Base-by-base conservation (phyloP, 1,140 invertebrate genomes). In the Lithobius niger region DNA sequence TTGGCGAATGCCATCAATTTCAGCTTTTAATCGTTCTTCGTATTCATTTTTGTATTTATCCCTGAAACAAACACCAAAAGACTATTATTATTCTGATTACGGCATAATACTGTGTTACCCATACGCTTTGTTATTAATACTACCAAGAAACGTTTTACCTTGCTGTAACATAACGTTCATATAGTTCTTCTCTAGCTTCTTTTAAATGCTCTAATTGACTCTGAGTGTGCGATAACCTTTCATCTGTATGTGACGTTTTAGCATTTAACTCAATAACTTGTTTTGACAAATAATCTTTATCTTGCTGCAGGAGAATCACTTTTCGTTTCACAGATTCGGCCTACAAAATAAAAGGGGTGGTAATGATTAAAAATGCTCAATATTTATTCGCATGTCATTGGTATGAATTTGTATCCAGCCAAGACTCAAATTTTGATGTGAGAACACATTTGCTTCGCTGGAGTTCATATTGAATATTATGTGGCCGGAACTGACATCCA, bases 21-120 rank as follows among this genome's bases (percentile, higher is more conserved):
- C 70, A 52, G 69, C 68, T 47, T 61, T 59, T 26, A 73, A 60
- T 60, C 67, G 67, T 26, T 62, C 63, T 57, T 73, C 71, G 61
- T 72, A 73, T 55, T 73, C 69, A 52, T 62, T 65, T 51, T 71
- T 71, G 56, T 71, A 71, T 54, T 68, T 65, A 49, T 73, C 71
- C 54, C 70, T 71, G 56, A 25, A 43, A 57, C 52, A 56, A 10
- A 10, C 13, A 18, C 22, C 6, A 47, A 19, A 36, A 10, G n/a
- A 36, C 6, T n/a, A 36, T 36, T 2, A 3, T 44, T 57, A 2
- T 51, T 59, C 49, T 50, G 21, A 50, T 4, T 24, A 50, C 25
- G 19, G 27, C n/a, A 26, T 50, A 26, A 27, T 3, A 50, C 48
- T 36, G 31, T n/a, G n/a, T 36, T 10, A 36, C 31, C 31, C 31